Base-by-base conservation (phyloP, 35 echinoderm and acorn worm genomes). In the Ophioderma brevispina region DNA sequence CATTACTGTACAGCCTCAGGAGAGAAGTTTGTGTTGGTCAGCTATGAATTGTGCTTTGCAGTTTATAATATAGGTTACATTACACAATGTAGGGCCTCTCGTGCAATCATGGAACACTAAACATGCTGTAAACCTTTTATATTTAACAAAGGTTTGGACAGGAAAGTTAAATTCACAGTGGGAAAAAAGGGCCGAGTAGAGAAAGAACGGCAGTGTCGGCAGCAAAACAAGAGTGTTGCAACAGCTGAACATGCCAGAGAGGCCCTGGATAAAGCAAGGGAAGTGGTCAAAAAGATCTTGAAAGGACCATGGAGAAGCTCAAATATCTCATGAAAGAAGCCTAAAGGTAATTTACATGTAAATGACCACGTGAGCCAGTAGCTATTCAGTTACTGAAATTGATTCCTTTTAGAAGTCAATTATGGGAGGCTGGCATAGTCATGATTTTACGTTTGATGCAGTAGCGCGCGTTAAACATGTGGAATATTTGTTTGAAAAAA, bases 151-250 rank as follows among this genome's bases (percentile, higher is more conserved):
- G 95, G 91, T 77, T 92, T 98, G 94, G 96, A 92, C 23, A 89
- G 94, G 79, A 84, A 88, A 41, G 92, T 98, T n/a, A 30, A 92
- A 98, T 77, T 25, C 78, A 34, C 90, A 91, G 37, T 94, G 92
- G 92, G 92, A 94, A 52, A 38, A 80, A 35, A 39, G 84, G 34
- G 81, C 89, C 30, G 81, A 92, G 2, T 86, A 33, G 92, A 98
- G 32, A 98, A 80, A 37, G 87, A 88, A 0, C 21, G 42, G 92
- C 96, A 25, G 86, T 98, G 23, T 28, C 35, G 77, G 90, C 87
- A 30, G 91, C 96, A 3, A 86, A 98, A 80, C 80, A 92, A 33
- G 87, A 91, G 96, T 98, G 1, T 98, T 92, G 96, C 39, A 90
- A 75, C 89, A 98, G 96, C 92, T 50, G 86, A 92, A 40, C 93